Conservation (phyloP, 2,797 vertebrate genomes). For the Chrosomus eos region DNA sequence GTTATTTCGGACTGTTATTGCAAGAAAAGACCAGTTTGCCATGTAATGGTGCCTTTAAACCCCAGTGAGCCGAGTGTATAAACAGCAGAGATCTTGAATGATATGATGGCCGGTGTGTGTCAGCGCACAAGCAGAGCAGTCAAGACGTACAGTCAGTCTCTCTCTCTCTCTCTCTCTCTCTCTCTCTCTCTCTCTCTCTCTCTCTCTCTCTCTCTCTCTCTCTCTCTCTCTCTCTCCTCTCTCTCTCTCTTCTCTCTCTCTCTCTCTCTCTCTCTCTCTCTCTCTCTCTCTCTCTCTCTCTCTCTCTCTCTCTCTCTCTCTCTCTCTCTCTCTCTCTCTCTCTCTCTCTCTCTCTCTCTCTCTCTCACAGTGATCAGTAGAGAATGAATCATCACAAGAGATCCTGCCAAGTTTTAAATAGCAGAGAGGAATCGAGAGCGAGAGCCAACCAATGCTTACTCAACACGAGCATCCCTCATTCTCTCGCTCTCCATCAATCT, state of each 20-base stretch:
- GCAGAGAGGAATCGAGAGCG: conserved; percentile 39
- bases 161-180: conserved; percentile 1
- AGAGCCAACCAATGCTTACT: conserved; percentile 40
- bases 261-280: not conserved
- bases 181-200: not conserved
- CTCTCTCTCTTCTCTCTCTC: not conserved
- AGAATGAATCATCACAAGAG: conserved; percentile 44
- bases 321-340: not conserved
- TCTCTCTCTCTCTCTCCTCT: conserved; percentile 1
- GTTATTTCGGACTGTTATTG: not conserved
- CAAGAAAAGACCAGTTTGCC: not conserved
- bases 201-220: not conserved
- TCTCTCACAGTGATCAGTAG: conserved; percentile 10
- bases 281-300: not conserved
- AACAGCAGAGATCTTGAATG: not conserved
- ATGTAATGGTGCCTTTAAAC: not conserved
- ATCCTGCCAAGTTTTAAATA: conserved; percentile 44
- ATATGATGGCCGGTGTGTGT: not conserved
- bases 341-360: not conserved
- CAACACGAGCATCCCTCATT: conserved; percentile 15
- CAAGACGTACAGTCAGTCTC: not conserved
- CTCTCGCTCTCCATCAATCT: conserved; percentile 37
- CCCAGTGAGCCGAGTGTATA: not conserved
- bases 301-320: conserved; percentile 2
- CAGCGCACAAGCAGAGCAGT: not conserved